A percentile compares a stretch with the other conserved stretches of the same genome.
phyloP scores from a whole-genome alignment of 1,140 invertebrate genomes.

The Caenorhabditis tropicalis region DNA sequence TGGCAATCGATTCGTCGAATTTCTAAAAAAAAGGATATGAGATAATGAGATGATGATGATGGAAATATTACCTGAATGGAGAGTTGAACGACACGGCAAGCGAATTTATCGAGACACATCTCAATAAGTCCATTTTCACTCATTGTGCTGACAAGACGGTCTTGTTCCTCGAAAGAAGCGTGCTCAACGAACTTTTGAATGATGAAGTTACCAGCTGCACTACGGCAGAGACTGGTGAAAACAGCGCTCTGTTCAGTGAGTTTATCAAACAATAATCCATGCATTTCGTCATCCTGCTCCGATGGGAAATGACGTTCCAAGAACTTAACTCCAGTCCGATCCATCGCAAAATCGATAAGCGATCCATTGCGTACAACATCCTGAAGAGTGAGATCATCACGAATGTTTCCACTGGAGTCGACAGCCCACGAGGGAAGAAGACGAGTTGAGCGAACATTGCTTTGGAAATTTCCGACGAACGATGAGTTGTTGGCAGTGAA shows the following conservation, averaged over 20 bases:
- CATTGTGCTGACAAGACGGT: not conserved
- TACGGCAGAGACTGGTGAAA: not conserved
- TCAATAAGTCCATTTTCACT: not conserved
- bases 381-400: not conserved
- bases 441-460: not conserved
- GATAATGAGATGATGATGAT: not conserved
- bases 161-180: not conserved
- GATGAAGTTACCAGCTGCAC: not conserved
- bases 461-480: conserved; percentile 7
- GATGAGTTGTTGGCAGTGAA: conserved; percentile 4
- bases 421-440: not conserved
- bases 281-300: not conserved
- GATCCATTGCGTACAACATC: conserved; percentile 10
- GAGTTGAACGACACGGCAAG: not conserved
- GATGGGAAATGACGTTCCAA: not conserved
- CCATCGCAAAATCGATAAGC: conserved; percentile 4
- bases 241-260: not conserved
- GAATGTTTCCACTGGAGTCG: not conserved
- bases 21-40: not conserved
- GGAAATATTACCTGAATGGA: not conserved
- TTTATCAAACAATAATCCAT: not conserved
- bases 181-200: conserved; percentile 8
- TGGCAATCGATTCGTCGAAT: not conserved
- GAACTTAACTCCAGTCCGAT: conserved; percentile 18
- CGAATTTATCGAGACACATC: not conserved